Evolutionary conservation across 1,140 invertebrate genomes (phyloP).

Genomic region (Phymastichus coffea): DNA sequence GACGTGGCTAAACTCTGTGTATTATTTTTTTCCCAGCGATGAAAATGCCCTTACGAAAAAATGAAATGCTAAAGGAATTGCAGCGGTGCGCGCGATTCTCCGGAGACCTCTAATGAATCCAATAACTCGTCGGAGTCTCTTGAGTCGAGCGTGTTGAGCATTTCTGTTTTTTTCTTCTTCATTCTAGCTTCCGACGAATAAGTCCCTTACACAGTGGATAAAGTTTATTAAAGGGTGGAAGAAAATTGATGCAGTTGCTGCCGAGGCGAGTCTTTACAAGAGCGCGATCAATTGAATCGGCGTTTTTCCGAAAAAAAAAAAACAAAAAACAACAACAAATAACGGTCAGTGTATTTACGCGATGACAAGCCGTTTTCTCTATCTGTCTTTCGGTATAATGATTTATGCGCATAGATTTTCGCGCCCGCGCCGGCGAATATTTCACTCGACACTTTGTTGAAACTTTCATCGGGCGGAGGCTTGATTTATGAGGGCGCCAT

Average conservation of each 20-base stretch:
- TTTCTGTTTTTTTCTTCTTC: constrained; percentile 5
- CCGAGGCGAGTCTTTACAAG: too few species aligned
- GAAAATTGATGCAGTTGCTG: too few species aligned
- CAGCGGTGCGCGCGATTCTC: constrained; percentile 10
- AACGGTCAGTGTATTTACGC: too few species aligned
- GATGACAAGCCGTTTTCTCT: too few species aligned
- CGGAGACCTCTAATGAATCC: constrained; percentile 24
- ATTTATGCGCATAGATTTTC: constrained; percentile 8
- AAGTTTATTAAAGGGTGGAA: too few species aligned
- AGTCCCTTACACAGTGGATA: too few species aligned
- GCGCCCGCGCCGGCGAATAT: background rate
- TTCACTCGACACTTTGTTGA: background rate
- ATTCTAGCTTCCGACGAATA: too few species aligned
- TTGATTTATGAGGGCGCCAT: constrained; percentile 21
- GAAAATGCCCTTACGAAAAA: constrained; percentile 2
- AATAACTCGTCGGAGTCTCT: constrained; percentile 19
- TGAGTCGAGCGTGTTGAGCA: constrained; percentile 7
- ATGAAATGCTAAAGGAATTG: constrained; percentile 15
- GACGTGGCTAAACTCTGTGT: too few species aligned
- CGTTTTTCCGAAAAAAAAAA: too few species aligned
- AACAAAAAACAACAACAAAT: too few species aligned
- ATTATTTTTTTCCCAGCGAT: background rate
- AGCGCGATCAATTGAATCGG: too few species aligned
- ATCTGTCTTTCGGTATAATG: background rate
- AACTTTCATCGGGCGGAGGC: background rate